Percentiles rank a stretch among this genome's conserved stretches.
phyloP scores from a whole-genome alignment of 2,888 invertebrate genomes.

The Euplexia lucipara region DNA sequence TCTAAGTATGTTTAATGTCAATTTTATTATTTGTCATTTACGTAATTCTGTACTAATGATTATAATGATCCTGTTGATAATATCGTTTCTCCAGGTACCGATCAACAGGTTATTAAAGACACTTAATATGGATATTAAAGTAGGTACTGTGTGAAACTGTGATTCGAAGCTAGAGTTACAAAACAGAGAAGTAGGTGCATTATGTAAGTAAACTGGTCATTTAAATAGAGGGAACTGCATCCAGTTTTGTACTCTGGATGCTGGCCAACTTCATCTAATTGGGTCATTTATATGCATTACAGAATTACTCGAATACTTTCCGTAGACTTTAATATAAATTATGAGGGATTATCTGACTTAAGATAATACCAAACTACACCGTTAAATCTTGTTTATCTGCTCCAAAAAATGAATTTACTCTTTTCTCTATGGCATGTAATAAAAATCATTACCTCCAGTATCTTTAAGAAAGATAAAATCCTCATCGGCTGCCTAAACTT shows the following conservation, averaged over 20 bases:
- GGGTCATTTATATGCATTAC: slow-evolving; percentile 79
- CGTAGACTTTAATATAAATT: slow-evolving; percentile 63
- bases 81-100: slow-evolving; percentile 48
- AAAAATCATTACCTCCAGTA: not conserved
- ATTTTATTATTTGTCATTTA: slow-evolving; percentile 67
- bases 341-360: slow-evolving; percentile 59
- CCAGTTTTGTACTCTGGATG: slow-evolving; percentile 75
- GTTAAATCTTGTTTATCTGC: slow-evolving; percentile 33
- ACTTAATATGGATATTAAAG: slow-evolving; percentile 40
- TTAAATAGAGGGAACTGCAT: slow-evolving; percentile 77
- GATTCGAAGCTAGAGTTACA: slow-evolving; percentile 46
- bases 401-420: slow-evolving; percentile 5
- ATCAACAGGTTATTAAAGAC: slow-evolving; percentile 44
- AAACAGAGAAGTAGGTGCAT: slow-evolving; percentile 45
- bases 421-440: not conserved
- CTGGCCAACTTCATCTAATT: slow-evolving; percentile 81
- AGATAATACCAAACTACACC: slow-evolving; percentile 45
- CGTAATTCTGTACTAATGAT: slow-evolving; percentile 68
- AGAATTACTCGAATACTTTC: slow-evolving; percentile 75
- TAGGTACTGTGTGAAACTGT: slow-evolving; percentile 34
- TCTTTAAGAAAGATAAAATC: not conserved
- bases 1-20: slow-evolving; percentile 59
- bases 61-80: slow-evolving; percentile 60
- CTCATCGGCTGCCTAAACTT: too few relatives aligned
- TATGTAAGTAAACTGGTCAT: slow-evolving; percentile 69